Evolutionary conservation across 2,888 invertebrate genomes (phyloP).

Genomic region (Drosophila colorata): DNA sequence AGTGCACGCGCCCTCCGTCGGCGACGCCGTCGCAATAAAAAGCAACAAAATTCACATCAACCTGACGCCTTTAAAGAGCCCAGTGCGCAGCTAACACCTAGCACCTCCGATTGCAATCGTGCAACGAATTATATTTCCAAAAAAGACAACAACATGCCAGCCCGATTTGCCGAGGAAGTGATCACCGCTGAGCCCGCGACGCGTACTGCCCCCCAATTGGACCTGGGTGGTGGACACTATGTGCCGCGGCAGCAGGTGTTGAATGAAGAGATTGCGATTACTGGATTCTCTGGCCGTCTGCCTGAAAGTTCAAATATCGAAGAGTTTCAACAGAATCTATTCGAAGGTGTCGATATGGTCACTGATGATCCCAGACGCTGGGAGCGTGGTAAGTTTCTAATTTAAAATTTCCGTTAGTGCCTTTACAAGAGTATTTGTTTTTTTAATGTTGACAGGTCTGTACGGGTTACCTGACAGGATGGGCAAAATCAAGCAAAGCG

Average conservation of each 20-base stretch:
- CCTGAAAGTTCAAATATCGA: constrained; percentile 96
- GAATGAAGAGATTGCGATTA: constrained; percentile 91
- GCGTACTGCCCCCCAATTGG: constrained; percentile 79
- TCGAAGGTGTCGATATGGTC: constrained; percentile 96
- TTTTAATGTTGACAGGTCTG: constrained; percentile 86
- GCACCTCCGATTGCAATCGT: constrained; percentile 52
- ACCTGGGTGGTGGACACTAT: constrained; percentile 80
- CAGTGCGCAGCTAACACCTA: constrained; percentile 67
- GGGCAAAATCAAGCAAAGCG: constrained; percentile 92
- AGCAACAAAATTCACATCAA: constrained; percentile 74
- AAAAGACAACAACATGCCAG: constrained; percentile 87
- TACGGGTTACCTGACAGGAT: constrained; percentile 92
- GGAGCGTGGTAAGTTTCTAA: constrained; percentile 88
- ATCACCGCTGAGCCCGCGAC: constrained; percentile 80
- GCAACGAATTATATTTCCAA: constrained; percentile 40
- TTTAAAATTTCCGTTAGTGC: background rate
- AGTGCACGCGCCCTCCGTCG: constrained; percentile 80
- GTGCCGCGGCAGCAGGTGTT: constrained; percentile 60
- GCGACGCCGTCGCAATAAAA: constrained; percentile 80
- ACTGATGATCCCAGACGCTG: constrained; percentile 96
- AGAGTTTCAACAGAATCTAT: constrained; percentile 96
- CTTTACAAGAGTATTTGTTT: background rate
- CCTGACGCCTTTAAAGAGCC: constrained; percentile 64
- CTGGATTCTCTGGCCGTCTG: constrained; percentile 94
- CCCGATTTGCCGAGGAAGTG: constrained; percentile 87